These are phyloP conservation scores for Mimachlamys varia DNA, from an alignment of 2,888 invertebrate genomes.

Conservation along the genomic window DNA sequence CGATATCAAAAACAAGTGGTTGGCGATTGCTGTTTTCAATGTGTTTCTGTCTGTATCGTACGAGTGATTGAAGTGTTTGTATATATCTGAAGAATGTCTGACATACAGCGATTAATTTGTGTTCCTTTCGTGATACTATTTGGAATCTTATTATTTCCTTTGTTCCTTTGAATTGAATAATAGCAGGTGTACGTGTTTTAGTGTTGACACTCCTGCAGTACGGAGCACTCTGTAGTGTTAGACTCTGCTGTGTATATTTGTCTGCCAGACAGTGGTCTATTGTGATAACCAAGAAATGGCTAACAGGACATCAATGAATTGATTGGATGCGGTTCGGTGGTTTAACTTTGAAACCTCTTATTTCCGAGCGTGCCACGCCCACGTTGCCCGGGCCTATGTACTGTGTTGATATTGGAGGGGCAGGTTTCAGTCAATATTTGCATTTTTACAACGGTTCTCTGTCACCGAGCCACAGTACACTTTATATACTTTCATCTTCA, in stretches of 20 bases:
- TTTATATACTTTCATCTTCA: constrained; percentile 11
- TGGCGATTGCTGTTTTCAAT: no score
- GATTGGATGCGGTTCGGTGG: neutral
- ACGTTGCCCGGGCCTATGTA: neutral
- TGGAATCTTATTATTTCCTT: neutral
- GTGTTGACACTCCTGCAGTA: neutral
- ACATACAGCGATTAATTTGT: neutral
- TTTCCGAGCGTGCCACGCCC: neutral
- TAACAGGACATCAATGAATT: neutral
- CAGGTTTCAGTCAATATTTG: neutral
- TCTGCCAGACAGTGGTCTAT: neutral
- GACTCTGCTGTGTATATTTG: neutral
- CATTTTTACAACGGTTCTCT: neutral
- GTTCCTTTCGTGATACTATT: neutral
- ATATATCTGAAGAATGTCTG: neutral
- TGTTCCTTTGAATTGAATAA: neutral
- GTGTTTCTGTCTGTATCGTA: no score
- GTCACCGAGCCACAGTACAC: neutral
- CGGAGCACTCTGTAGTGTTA: neutral
- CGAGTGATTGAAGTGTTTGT: neutral
- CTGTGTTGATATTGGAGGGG: neutral
- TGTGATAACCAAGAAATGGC: neutral
- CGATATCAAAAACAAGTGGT: no score
- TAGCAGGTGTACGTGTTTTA: neutral
- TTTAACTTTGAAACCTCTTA: no score